These are phyloP conservation scores for Anarhynchus alexandrinus DNA, from an alignment of 2,113 vertebrate genomes.

Conservation along the genomic window DNA sequence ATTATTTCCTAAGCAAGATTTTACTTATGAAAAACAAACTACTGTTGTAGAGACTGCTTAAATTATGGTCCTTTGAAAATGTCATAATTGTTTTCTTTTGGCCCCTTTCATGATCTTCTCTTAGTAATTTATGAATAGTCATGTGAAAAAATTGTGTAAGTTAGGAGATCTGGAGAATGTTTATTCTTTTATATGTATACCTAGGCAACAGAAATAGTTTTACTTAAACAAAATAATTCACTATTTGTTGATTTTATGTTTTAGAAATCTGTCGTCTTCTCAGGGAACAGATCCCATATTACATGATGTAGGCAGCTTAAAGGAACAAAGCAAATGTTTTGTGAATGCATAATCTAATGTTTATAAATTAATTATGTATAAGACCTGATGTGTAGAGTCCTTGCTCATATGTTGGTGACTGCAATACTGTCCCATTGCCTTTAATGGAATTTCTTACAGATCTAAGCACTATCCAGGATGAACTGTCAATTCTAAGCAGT, in stretches of 20 bases:
- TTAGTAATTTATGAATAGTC: background rate
- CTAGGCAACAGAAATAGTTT: background rate
- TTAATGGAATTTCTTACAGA: background rate
- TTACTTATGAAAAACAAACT: background rate
- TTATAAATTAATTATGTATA: background rate
- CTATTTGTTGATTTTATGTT: background rate
- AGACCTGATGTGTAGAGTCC: background rate
- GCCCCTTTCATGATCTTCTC: background rate
- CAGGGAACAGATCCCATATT: background rate
- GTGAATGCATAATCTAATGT: background rate
- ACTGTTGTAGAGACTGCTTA: background rate
- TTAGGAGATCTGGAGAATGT: background rate
- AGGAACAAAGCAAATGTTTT: background rate
- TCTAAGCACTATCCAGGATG: background rate
- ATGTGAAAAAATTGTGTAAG: background rate
- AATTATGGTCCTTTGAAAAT: background rate
- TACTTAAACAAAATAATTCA: background rate
- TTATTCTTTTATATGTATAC: background rate
- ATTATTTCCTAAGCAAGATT: background rate
- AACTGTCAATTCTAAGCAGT: background rate
- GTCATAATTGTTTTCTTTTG: background rate
- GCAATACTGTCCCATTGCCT: background rate
- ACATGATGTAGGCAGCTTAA: background rate
- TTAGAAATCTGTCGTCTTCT: conserved; percentile 5
- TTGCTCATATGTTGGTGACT: background rate